Evolutionary conservation across 1,140 invertebrate species (phyloP), one percentile per base, ranked within the genome.

Genomic region (Zaprionus davidi): DNA sequence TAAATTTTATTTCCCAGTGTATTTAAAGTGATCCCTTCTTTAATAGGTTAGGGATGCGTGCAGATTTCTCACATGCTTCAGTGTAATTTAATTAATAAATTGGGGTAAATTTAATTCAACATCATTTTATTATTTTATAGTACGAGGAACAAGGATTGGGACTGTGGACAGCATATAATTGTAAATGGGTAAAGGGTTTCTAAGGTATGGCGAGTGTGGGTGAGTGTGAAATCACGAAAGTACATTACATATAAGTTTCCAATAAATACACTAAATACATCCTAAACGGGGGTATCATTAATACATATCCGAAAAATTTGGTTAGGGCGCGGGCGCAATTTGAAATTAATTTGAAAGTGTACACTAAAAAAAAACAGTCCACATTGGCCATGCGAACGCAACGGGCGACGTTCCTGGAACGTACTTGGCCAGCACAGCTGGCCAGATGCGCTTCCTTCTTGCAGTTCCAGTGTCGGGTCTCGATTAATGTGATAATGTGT

Each of bases 301-400:
- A 34, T 34, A 57, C 17, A 58, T 64, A 64, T 38, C 38, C 67
- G 24, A 75, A 75, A 70, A 12, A 4, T 15, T 53, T 36, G n/a
- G 31, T 15, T 5, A 12, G 5, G 53, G 31, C 36, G 26, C 13
- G 17, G 1, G 49, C 49, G 49, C 49, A 53, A 26, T 46, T 46
- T n/a, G 36, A 13, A 38, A 38, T 38, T 15, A 11, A 55, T 53
- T 59, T 26, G 13, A 55, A 46, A 34, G n/a, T 44, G 63, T 53
- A 73, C 64, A 72, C 64, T 58, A 59, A 36, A 34, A 31, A 34
- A 3, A 71, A 24, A 22, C 28, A 60, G 36, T 36, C 34, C 24
- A 26, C 49, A 68, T 49, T 38, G 64, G 65, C 71, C 76, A 78
- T 74, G 71, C 59, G 44, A 76, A 72, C 74, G 63, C 74, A 72